A percentile compares a stretch with the other conserved stretches of the same genome.
phyloP scores from a whole-genome alignment of 2,888 invertebrate species.

The Cheilosia vernalis region DNA sequence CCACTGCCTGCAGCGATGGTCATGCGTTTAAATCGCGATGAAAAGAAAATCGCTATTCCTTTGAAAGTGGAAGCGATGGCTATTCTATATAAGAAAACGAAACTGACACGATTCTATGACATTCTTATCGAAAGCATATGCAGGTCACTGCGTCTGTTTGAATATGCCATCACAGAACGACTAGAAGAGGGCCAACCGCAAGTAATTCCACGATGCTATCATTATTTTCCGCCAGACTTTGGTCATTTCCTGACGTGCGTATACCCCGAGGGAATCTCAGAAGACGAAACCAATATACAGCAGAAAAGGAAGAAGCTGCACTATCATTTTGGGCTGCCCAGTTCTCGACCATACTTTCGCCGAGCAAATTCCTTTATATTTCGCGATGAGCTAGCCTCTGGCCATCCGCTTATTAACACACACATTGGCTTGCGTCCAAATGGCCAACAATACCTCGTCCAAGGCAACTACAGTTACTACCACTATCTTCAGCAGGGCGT shows the following conservation, averaged over 20 bases:
- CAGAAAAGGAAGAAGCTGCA: slow-evolving; percentile 87
- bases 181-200: slow-evolving; percentile 80
- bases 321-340: slow-evolving; percentile 87
- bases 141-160: slow-evolving; percentile 87
- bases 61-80: slow-evolving; percentile 89
- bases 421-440: slow-evolving; percentile 85
- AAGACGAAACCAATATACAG: slow-evolving; percentile 88
- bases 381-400: slow-evolving; percentile 82
- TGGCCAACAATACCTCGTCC: slow-evolving; percentile 86
- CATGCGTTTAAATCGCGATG: slow-evolving; percentile 79
- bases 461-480: slow-evolving; percentile 95
- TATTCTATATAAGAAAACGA: slow-evolving; percentile 87
- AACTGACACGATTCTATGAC: slow-evolving; percentile 87
- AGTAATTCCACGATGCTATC: slow-evolving; percentile 85
- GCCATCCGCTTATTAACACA: slow-evolving; percentile 87
- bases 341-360: slow-evolving; percentile 89
- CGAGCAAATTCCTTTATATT: slow-evolving; percentile 87
- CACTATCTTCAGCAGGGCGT: slow-evolving; percentile 98
- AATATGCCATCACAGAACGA: slow-evolving; percentile 86
- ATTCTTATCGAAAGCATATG: slow-evolving; percentile 90
- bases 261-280: slow-evolving; percentile 87
- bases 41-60: slow-evolving; percentile 84
- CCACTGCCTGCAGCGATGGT: slow-evolving; percentile 74
- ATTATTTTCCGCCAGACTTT: slow-evolving; percentile 87
- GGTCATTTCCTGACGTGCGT: slow-evolving; percentile 91